A percentile compares a stretch with the other conserved stretches of the same genome.
These are phyloP conservation scores for Limosa lapponica DNA, from an alignment of 2,797 vertebrate species.

Conservation along the genomic window DNA sequence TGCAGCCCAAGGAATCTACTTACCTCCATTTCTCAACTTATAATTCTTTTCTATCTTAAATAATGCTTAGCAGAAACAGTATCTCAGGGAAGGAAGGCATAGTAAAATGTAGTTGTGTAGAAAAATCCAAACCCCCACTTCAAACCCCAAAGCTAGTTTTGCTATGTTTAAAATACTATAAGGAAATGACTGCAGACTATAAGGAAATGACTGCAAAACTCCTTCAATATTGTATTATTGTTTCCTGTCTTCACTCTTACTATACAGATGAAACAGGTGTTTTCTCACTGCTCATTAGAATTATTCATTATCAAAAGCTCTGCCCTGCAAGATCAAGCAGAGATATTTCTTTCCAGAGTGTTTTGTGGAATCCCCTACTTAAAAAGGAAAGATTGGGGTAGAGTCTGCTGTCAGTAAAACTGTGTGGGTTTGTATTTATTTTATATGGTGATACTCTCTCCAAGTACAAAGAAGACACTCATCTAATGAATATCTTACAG, in stretches of 20 bases:
- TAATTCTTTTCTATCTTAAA: background rate
- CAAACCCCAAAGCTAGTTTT: background rate
- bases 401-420: background rate
- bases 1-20: background rate
- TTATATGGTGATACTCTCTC: background rate
- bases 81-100: background rate
- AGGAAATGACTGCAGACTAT: background rate
- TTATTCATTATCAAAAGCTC: background rate
- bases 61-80: background rate
- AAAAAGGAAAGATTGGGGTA: background rate
- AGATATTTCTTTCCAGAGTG: background rate
- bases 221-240: background rate
- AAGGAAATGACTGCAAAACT: background rate
- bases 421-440: background rate
- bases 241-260: background rate
- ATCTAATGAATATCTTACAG: background rate
- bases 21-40: background rate
- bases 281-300: background rate
- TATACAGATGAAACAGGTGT: background rate
- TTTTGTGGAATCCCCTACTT: background rate
- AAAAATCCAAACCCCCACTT: background rate
- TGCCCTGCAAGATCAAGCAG: background rate
- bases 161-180: background rate
- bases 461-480: no score
- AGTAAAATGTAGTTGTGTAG: background rate